These are phyloP conservation scores for Pteria penguin DNA, from an alignment of 2,888 invertebrate genomes.

Conservation along the genomic window DNA sequence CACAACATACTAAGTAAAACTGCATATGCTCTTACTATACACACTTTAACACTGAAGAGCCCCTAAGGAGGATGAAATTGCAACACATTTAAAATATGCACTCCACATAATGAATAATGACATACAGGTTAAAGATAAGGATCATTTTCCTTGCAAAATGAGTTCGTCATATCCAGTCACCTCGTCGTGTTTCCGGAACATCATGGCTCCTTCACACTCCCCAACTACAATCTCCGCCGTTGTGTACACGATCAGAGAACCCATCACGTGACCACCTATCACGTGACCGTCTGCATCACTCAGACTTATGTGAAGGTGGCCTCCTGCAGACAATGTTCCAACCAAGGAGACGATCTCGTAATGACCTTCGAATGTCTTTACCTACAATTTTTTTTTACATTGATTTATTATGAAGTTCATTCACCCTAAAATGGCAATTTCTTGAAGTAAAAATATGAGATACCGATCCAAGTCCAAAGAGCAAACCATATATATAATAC, in stretches of 20 bases:
- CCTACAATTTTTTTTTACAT: slow-evolving; percentile 48
- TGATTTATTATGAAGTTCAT: no score
- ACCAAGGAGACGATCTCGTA: slow-evolving; percentile 80
- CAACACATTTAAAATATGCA: no score
- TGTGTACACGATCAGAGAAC: slow-evolving; percentile 78
- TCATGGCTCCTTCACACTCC: slow-evolving; percentile 62
- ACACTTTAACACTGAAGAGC: no score
- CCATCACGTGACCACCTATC: slow-evolving; percentile 80
- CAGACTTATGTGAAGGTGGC: slow-evolving; percentile 79
- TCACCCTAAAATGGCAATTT: no score
- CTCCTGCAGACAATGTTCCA: slow-evolving; percentile 78
- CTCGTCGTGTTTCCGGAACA: slow-evolving; percentile 63
- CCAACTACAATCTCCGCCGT: slow-evolving; percentile 80
- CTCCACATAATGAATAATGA: no score
- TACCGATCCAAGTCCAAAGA: no score
- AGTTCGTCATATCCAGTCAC: slow-evolving; percentile 71
- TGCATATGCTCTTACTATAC: no score
- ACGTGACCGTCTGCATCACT: slow-evolving; percentile 77
- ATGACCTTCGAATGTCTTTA: slow-evolving; percentile 69
- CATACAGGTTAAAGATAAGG: no score
- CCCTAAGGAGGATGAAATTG: no score
- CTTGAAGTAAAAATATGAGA: no score
- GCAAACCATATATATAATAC: no score
- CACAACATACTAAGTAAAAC: no score
- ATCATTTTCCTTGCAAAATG: slow-evolving; percentile 43